Conservation (phyloP, 1,140 invertebrate genomes). For the Linepithema humile region DNA sequence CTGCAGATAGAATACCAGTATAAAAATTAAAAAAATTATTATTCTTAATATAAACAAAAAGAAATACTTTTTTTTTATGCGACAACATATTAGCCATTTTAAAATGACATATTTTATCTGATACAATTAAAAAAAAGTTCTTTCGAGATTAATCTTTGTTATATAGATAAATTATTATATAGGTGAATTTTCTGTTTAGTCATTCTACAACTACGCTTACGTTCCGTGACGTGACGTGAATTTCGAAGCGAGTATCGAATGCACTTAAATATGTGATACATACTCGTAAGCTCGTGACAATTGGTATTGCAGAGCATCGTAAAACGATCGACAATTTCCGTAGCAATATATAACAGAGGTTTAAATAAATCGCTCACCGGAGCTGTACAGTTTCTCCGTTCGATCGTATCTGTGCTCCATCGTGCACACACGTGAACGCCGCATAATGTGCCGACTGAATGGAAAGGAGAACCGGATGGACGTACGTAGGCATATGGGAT, state of each 20-base stretch:
- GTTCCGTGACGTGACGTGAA: background rate
- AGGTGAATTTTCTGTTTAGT: background rate
- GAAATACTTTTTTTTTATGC: background rate
- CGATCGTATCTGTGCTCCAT: conserved; percentile 51
- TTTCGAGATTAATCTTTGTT: background rate
- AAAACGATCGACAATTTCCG: conserved; percentile 41
- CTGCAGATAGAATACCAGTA: too few relatives aligned
- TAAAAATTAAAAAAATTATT: background rate
- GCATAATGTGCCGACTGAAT: conserved; percentile 55
- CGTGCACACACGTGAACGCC: conserved; percentile 61
- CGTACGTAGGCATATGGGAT: conserved; percentile 60
- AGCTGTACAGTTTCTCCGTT: conserved; percentile 32
- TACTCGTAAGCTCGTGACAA: background rate
- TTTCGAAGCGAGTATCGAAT: background rate
- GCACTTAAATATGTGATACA: background rate
- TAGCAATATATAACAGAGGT: conserved; percentile 37
- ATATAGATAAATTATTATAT: background rate
- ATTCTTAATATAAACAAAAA: background rate
- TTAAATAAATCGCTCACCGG: conserved; percentile 59
- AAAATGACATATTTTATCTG: background rate
- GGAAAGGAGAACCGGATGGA: conserved; percentile 59
- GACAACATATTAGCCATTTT: background rate
- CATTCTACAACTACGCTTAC: background rate
- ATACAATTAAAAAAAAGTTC: background rate
- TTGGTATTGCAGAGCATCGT: background rate